Evolutionary conservation across 2,888 invertebrate species (phyloP).

Genomic region (Globia sparganii): DNA sequence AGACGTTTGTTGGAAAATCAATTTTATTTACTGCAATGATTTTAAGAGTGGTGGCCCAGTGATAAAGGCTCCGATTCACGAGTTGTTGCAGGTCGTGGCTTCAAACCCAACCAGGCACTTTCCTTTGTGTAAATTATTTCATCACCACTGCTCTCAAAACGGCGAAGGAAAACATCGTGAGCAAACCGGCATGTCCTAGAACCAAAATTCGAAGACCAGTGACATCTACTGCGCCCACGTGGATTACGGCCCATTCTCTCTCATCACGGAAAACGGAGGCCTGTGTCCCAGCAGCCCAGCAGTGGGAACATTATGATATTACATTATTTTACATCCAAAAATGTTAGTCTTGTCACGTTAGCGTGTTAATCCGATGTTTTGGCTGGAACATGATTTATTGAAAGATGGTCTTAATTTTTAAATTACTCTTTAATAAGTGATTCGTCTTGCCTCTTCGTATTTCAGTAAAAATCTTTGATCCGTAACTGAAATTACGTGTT

Average conservation of each 20-base stretch:
- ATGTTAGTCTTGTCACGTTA: neutral
- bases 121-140: neutral
- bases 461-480: conserved; percentile 29
- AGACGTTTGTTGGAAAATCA: neutral
- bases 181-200: neutral
- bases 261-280: neutral
- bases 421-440: conserved; percentile 9
- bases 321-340: neutral
- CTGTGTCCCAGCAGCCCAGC: neutral
- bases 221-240: neutral
- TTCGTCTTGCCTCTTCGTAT: neutral
- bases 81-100: too few species aligned
- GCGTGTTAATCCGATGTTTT: neutral
- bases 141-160: neutral
- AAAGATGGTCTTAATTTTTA: conserved; percentile 11
- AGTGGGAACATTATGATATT: neutral
- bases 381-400: neutral
- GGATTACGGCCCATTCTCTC: neutral
- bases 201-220: neutral
- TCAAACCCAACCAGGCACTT: too few species aligned
- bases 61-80: too few species aligned
- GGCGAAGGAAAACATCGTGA: neutral
- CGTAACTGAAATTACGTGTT: conserved; percentile 24
- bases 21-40: neutral
- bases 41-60: too few species aligned